These are phyloP conservation scores for Protobothrops mucrosquamatus DNA, from an alignment of 2,113 vertebrate genomes.

Conservation along the genomic window DNA sequence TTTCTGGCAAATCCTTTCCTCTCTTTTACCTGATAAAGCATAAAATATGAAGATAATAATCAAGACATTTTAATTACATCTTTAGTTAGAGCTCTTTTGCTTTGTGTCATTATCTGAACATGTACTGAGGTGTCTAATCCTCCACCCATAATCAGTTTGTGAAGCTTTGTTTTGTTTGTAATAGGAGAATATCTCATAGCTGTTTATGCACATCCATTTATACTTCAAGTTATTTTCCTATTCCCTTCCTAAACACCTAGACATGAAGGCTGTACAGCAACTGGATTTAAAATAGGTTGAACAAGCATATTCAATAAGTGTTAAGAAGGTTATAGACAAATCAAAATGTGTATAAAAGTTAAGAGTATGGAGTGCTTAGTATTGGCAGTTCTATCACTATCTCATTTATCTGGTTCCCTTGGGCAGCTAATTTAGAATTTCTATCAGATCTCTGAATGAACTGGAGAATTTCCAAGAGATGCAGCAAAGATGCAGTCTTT, in stretches of 20 bases:
- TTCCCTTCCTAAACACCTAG: background rate
- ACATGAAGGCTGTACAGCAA: background rate
- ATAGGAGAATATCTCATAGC: background rate
- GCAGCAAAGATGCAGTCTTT: background rate
- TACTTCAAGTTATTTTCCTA: background rate
- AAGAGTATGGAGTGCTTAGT: background rate
- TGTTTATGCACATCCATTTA: background rate
- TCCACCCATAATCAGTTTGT: background rate
- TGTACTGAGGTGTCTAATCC: background rate
- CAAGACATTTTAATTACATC: conserved; percentile 6
- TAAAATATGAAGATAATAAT: conserved; percentile 3
- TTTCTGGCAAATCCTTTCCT: conserved; percentile 92
- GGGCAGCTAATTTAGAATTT: background rate
- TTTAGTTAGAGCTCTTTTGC: background rate
- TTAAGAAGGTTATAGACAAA: background rate
- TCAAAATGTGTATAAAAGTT: background rate
- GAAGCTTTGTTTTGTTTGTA: background rate
- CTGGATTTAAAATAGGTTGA: background rate
- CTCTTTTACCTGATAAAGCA: conserved; percentile 86
- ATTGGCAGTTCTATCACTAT: accelerated
- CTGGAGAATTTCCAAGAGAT: background rate
- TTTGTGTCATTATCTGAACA: background rate
- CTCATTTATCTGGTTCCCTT: background rate
- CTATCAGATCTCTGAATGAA: background rate
- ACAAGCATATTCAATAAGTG: background rate